phyloP scores from a whole-genome alignment of 2,797 vertebrate species.

The Mormyrus proboscirostris region DNA sequence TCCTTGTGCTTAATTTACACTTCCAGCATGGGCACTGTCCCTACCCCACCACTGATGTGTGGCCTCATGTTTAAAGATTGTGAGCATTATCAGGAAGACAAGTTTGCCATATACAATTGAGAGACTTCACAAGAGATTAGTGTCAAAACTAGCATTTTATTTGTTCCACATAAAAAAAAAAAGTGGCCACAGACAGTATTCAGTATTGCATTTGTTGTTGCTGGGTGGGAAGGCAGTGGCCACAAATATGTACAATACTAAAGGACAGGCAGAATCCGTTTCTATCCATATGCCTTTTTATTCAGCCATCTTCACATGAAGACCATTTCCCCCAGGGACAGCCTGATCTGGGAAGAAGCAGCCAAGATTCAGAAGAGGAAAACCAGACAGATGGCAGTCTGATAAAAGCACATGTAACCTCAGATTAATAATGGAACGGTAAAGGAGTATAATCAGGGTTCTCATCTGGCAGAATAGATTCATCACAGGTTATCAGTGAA shows the following conservation, averaged over 20 bases:
- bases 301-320: not conserved
- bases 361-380: not conserved
- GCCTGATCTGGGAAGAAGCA: not conserved
- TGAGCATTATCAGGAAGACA: not conserved
- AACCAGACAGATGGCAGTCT: not conserved
- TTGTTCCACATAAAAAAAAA: not conserved
- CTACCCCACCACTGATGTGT: not conserved
- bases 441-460: slow-evolving; percentile 58
- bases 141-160: not conserved
- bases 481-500: slow-evolving; percentile 49
- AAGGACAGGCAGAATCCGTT: not conserved
- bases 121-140: not conserved
- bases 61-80: not conserved
- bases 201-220: not conserved
- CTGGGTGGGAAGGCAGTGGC: not conserved
- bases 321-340: not conserved
- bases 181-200: not conserved
- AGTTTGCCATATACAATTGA: not conserved
- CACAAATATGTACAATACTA: not conserved
- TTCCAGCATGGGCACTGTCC: not conserved
- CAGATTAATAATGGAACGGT: slow-evolving; percentile 65
- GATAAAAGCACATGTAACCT: slow-evolving; percentile 32
- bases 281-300: not conserved
- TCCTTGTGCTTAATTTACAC: not conserved
- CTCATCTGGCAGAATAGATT: slow-evolving; percentile 72